A percentile compares a stretch with the other conserved stretches of the same genome.
Conservation (phyloP, 2,888 invertebrate genomes). For the Autographa pulchrina region DNA sequence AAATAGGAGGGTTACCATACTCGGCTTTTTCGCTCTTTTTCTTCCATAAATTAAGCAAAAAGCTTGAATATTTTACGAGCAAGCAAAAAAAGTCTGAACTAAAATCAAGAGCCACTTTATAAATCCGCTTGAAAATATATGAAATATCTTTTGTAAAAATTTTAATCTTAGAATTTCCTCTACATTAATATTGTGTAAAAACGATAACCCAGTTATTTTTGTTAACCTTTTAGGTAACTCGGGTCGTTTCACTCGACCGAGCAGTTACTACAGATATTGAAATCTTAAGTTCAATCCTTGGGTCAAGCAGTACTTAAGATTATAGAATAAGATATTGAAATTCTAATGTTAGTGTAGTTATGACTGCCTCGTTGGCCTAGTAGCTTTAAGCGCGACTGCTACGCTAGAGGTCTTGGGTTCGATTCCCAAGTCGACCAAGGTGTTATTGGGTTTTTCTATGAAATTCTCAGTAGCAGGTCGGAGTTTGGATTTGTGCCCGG, state of each 20-base stretch:
- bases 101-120: background rate
- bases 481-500: too few relatives aligned
- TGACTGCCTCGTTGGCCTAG: too few relatives aligned
- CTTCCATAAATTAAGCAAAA: background rate
- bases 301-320: background rate
- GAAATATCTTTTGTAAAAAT: background rate
- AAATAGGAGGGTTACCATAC: too few relatives aligned
- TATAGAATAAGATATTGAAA: background rate
- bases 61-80: slow-evolving; percentile 4
- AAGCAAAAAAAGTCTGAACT: background rate
- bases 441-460: too few relatives aligned
- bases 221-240: background rate
- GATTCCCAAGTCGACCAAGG: too few relatives aligned
- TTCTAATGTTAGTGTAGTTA: background rate
- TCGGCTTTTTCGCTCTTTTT: background rate
- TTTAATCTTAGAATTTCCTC: background rate
- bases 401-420: too few relatives aligned
- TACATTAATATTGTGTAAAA: background rate
- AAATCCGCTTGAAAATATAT: background rate
- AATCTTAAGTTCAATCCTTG: slow-evolving; percentile 1
- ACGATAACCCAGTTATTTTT: background rate
- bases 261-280: slow-evolving; percentile 1
- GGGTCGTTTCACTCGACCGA: background rate
- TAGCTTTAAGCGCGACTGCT: too few relatives aligned
- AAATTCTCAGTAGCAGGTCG: too few relatives aligned